Evolutionary conservation across 1,140 invertebrate genomes (phyloP), one percentile per base, ranked within the genome.

Genomic region (Eulimnadia texana): DNA sequence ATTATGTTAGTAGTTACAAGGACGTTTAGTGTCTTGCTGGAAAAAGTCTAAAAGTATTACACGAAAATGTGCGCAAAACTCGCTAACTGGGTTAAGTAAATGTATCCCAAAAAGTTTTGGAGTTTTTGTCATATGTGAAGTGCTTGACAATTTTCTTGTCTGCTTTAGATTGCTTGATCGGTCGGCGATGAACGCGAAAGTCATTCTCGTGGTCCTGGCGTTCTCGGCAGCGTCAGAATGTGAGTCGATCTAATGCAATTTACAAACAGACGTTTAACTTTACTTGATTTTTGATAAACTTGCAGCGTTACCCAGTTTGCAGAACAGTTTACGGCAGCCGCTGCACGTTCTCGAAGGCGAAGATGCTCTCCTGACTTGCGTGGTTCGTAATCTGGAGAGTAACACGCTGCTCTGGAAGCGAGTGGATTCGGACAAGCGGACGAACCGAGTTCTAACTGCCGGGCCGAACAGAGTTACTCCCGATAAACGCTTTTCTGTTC

Each of bases 341-440:
- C 66, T 72, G 24, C 70, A 71, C 51, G 82, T 80, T 11, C 75
- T 76, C 59, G 80, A 84, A 68, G 84, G 83, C 3, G 84, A 86
- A 63, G 84, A 87, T 68, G 84, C 83, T 10, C 60, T 86, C 13
- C 73, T 88, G 19, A 86, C 84, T 1, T 88, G 85, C 69, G 83
- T 86, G 22, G 84, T 87, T 9, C 76, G 82, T 24, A 80, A 84
- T 49, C 79, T 81, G 11, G 80, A 78, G 2, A 74, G 79, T 11
- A 79, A 81, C 64, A 83, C 84, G 3, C 77, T 88, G 3, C 79
- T 85, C 77, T 84, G 82, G 79, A 80, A 83, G 65, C 82, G 80
- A 63, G 78, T 78, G 59, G 79, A 83, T 64, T 72, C 77, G n/a
- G 79, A 82, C 11, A 70, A 68, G 58, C 62, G 66, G 42, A 66